Evolutionary conservation across 2,888 invertebrate genomes (phyloP).

Genomic region (Caenorhabditis sp.): DNA sequence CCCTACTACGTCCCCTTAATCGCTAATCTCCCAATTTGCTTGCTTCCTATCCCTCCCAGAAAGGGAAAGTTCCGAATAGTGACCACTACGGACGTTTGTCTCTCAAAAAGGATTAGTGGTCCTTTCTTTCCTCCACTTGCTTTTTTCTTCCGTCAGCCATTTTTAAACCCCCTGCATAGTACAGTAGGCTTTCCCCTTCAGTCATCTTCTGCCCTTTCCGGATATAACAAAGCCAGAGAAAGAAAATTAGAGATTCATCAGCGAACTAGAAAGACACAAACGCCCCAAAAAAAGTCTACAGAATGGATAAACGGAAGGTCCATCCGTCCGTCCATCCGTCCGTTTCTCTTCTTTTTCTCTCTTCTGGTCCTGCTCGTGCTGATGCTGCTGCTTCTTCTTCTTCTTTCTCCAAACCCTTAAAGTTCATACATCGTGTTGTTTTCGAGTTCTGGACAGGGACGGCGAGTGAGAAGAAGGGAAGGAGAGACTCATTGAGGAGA

Average conservation of each 20-base stretch:
- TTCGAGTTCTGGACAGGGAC: constrained; percentile 33
- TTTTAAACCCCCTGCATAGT: constrained; percentile 38
- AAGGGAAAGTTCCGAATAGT: constrained; percentile 21
- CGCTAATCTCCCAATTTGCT: constrained; percentile 16
- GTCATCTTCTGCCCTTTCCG: constrained; percentile 35
- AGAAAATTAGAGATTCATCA: constrained; percentile 30
- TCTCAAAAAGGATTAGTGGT: constrained; percentile 42
- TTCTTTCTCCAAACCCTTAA: constrained; percentile 24
- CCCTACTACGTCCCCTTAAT: constrained; percentile 12
- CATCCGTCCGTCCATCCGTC: constrained; percentile 8
- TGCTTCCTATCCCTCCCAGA: background rate
- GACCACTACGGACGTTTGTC: constrained; percentile 24
- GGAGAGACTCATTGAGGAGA: constrained; percentile 27
- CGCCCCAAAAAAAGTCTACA: constrained; percentile 32
- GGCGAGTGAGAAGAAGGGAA: constrained; percentile 15
- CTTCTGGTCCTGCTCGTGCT: constrained; percentile 6
- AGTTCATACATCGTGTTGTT: constrained; percentile 59
- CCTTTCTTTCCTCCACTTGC: constrained; percentile 9
- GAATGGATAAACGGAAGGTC: constrained; percentile 5
- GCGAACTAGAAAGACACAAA: background rate
- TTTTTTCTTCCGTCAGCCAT: constrained; percentile 5
- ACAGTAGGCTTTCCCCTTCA: constrained; percentile 26
- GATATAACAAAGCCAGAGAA: constrained; percentile 22
- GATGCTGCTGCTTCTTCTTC: constrained; percentile 13
- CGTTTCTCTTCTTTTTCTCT: constrained; percentile 11